Base-by-base conservation (phyloP, 1,140 invertebrate genomes). In the Calycopis cecrops region DNA sequence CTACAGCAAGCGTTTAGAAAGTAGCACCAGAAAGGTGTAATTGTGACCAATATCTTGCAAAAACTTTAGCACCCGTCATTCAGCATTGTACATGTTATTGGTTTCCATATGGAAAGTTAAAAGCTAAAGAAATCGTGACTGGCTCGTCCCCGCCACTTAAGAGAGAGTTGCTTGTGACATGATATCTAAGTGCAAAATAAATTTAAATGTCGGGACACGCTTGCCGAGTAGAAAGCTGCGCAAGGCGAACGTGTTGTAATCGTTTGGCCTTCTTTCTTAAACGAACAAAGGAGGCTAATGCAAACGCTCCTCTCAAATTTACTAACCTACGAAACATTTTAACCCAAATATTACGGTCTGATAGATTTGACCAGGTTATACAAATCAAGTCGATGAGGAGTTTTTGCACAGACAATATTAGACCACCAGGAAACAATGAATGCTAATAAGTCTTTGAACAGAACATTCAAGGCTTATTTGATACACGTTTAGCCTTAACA, bases 131-230 rank as follows among this genome's bases (percentile, higher is more conserved):
- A 80, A 79, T 77, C 78, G 79, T 84, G 75, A 83, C 73, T 60
- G 53, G 68, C 65, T 63, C 62, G 72, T 83, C 81, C 79, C 77
- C 81, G 71, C 77, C 80, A 78, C 66, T 40, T 57, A 59, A 84
- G 83, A 84, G 82, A 87, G 83, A 85, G 83, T 82, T 65, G 73
- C 59, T 71, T 63, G 60, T 60, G 67, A 65, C 71, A 67, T 59
- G 69, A 71, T 70, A 68, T 76, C 74, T 78, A 79, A 82, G 78
- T 79, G 79, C 65, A 64, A 87, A 87, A 82, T 76, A 77, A 80
- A 84, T 85, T 86, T 85, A 82, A 85, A 83, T 82, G 79, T 81
- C 79, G 81, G 77, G 72, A 85, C 83, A 84, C 79, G 81, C 76
- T 82, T 63, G 68, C 75, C 59, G 70, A 85, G 76, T 87, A 87